phyloP scores from a whole-genome alignment of 2,797 vertebrate genomes.

The Sternarchorhynchus goeldii region DNA sequence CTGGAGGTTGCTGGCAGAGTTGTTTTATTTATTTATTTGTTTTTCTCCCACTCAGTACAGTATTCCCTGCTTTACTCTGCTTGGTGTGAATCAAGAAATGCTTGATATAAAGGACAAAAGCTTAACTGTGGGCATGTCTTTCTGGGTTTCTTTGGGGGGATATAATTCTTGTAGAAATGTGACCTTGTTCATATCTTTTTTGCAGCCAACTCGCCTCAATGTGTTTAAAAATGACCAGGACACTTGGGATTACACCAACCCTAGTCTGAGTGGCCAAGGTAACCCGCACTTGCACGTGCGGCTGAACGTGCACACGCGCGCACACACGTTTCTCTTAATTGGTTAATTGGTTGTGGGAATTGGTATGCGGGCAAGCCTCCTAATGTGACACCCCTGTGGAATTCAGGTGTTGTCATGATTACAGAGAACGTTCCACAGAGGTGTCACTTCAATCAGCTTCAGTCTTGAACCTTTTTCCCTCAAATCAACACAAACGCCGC shows the following conservation, averaged over 20 bases:
- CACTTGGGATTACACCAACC: constrained; percentile 97
- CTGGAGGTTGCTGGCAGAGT: neutral
- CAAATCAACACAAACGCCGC: neutral
- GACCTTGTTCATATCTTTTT: constrained; percentile 5
- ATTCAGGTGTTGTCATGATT: neutral
- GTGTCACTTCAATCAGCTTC: constrained; percentile 14
- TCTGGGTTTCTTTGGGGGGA: no score
- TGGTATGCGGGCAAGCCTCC: constrained; percentile 17
- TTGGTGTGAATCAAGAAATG: no score
- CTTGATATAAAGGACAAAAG: no score
- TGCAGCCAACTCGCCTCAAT: constrained; percentile 91
- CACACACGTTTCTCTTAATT: neutral
- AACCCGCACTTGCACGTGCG: constrained; percentile 60
- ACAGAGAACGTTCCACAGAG: neutral
- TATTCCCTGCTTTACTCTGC: no score
- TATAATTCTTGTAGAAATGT: no score
- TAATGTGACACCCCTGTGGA: constrained; percentile 30
- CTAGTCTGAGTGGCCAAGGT: constrained; percentile 94
- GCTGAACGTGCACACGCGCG: neutral
- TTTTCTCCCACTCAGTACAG: neutral
- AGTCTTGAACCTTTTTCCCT: constrained; percentile 14
- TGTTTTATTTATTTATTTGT: neutral
- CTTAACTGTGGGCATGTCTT: no score
- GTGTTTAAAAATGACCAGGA: constrained; percentile 98
- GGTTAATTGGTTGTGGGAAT: constrained; percentile 23